Conservation (phyloP, 2,888 invertebrate genomes). For the Globia sparganii region DNA sequence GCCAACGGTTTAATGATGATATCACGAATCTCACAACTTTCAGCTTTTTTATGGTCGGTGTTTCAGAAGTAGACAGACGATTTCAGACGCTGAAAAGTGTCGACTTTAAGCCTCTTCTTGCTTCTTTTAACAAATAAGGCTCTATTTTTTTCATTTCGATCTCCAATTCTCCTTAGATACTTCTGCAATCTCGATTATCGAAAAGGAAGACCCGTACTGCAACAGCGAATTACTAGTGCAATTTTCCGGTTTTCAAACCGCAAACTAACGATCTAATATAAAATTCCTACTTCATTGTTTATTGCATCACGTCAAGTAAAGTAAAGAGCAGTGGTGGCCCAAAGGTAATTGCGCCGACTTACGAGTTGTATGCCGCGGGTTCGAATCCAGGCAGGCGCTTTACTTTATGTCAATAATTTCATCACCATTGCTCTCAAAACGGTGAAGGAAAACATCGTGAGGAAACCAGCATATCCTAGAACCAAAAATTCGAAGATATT, state of each 20-base stretch:
- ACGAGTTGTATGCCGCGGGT: neutral
- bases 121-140: too few species aligned
- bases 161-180: neutral
- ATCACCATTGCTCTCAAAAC: too few species aligned
- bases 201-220: neutral
- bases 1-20: neutral
- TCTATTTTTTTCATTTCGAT: neutral
- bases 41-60: neutral
- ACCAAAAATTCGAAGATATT: too few species aligned
- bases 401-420: neutral
- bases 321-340: neutral
- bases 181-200: neutral
- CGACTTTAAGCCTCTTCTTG: too few species aligned
- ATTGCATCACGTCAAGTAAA: neutral
- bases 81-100: neutral
- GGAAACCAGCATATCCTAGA: too few species aligned
- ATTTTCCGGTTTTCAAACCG: neutral
- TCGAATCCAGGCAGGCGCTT: neutral
- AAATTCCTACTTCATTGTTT: neutral
- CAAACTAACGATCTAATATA: slow-evolving; percentile 2
- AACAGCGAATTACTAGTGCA: neutral
- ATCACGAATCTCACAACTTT: neutral
- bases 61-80: neutral
- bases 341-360: neutral
- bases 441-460: too few species aligned